A percentile compares a stretch with the other conserved stretches of the same genome.
Conservation (phyloP, 2,797 vertebrate species). For the Diplodus puntazzo region DNA sequence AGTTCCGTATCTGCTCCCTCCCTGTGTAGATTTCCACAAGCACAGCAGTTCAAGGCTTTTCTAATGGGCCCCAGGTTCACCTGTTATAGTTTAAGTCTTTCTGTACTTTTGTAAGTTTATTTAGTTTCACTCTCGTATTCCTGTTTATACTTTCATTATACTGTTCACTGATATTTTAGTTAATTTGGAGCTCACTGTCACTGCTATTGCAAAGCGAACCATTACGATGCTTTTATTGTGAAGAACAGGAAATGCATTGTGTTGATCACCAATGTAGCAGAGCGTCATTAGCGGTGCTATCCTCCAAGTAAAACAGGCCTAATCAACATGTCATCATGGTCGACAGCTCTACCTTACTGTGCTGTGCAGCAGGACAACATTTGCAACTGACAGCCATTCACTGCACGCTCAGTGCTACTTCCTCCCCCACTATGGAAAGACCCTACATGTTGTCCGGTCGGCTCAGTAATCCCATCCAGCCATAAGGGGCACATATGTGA, state of each 20-base stretch:
- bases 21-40: conserved; percentile 50
- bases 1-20: conserved; percentile 17
- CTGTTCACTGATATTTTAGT: not conserved
- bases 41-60: conserved; percentile 52
- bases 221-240: not conserved
- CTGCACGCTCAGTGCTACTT: not conserved
- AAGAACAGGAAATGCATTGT: not conserved
- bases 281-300: not conserved
- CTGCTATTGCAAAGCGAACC: not conserved
- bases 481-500: conserved; percentile 62
- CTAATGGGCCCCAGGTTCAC: not conserved
- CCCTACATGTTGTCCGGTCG: conserved; percentile 18
- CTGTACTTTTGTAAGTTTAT: not conserved
- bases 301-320: not conserved
- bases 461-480: conserved; percentile 64
- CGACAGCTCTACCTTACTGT: not conserved
- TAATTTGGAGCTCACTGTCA: too few species aligned
- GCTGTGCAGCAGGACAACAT: not conserved
- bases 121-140: not conserved
- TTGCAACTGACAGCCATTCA: not conserved
- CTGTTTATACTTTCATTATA: not conserved
- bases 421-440: not conserved
- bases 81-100: not conserved
- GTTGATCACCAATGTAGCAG: not conserved
- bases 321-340: not conserved